Conservation (phyloP, 2,888 invertebrate genomes). For the Xanthia togata region DNA sequence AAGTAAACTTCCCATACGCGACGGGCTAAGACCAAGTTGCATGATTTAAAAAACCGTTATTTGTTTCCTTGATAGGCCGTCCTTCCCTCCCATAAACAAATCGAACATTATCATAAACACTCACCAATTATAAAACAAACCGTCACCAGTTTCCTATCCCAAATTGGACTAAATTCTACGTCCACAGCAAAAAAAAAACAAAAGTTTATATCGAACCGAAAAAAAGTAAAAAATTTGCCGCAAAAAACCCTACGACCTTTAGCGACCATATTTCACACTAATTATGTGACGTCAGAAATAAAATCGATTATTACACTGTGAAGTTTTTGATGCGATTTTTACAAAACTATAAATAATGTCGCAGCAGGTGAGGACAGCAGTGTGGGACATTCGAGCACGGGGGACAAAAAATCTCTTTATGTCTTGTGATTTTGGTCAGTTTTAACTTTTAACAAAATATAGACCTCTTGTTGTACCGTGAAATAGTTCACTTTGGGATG, state of each 20-base stretch:
- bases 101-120: slow-evolving; percentile 44
- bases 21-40: background rate
- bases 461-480: slow-evolving; percentile 83
- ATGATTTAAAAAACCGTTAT: background rate
- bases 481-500: slow-evolving; percentile 80
- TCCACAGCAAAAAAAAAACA: slow-evolving; percentile 23
- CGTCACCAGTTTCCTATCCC: slow-evolving; percentile 43
- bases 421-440: slow-evolving; percentile 88
- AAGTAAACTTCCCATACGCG: background rate
- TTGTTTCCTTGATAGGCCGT: background rate
- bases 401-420: slow-evolving; percentile 83
- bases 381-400: slow-evolving; percentile 67
- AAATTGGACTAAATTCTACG: slow-evolving; percentile 49
- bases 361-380: slow-evolving; percentile 85
- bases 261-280: slow-evolving; percentile 86
- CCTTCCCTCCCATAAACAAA: slow-evolving; percentile 18
- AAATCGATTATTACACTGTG: slow-evolving; percentile 84
- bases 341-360: slow-evolving; percentile 86
- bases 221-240: slow-evolving; percentile 42
- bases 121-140: slow-evolving; percentile 45
- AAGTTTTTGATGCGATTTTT: slow-evolving; percentile 70
- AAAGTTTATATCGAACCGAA: background rate
- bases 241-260: slow-evolving; percentile 68
- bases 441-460: slow-evolving; percentile 88
- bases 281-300: slow-evolving; percentile 85